Conservation (phyloP, 2,113 vertebrate genomes). For the Eudyptes chrysolophus region DNA sequence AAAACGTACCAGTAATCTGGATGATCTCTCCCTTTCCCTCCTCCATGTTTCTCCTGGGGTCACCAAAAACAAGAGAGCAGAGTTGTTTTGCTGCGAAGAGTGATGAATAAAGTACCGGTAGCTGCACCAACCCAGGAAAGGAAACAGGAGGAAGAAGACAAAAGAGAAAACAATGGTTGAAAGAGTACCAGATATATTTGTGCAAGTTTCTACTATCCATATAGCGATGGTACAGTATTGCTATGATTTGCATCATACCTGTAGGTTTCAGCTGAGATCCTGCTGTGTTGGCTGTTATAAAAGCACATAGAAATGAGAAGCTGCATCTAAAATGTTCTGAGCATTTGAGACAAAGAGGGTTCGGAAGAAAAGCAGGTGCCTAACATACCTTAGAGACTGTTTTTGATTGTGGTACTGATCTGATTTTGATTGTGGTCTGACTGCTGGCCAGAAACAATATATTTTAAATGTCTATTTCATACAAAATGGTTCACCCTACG, state of each 20-base stretch:
- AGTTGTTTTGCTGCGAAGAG: neutral
- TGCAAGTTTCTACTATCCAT: neutral
- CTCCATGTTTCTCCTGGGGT: neutral
- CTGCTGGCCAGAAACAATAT: neutral
- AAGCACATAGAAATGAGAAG: neutral
- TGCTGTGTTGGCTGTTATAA: neutral
- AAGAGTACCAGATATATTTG: neutral
- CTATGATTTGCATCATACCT: neutral
- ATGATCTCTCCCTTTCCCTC: neutral
- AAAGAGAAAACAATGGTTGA: neutral
- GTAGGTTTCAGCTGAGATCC: neutral
- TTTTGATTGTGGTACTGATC: neutral
- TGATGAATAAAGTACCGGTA: neutral
- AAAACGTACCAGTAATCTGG: neutral
- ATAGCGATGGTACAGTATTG: neutral
- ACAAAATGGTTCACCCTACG: neutral
- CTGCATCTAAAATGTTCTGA: neutral
- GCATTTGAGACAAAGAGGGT: neutral
- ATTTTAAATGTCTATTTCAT: neutral
- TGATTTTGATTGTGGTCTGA: neutral
- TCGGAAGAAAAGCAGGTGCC: neutral
- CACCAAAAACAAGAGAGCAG: neutral
- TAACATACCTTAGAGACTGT: neutral
- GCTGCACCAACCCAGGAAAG: neutral
- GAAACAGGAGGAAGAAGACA: neutral